A percentile compares a stretch with the other conserved stretches of the same genome.
These are phyloP conservation scores for Myotis lucifugus DNA, from an alignment of 2,113 vertebrate genomes.

Conservation along the genomic window DNA sequence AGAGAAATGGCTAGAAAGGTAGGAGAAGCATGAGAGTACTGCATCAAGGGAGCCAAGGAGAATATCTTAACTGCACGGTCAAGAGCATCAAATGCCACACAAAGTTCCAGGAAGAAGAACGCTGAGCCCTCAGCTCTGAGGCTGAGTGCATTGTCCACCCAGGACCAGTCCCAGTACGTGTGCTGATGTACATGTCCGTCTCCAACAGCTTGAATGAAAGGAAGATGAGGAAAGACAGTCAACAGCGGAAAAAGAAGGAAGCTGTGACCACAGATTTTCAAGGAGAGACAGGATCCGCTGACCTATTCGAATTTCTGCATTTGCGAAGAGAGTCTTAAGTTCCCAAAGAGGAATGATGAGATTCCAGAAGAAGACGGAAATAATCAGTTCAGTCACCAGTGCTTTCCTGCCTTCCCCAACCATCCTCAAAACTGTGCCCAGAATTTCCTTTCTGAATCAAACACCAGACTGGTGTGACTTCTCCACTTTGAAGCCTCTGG, in stretches of 20 bases:
- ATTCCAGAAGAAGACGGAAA: background rate
- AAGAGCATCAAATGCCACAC: background rate
- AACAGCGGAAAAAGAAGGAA: background rate
- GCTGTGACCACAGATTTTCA: background rate
- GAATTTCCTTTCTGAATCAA: constrained; percentile 24
- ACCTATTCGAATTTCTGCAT: too few relatives aligned
- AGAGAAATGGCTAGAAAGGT: background rate
- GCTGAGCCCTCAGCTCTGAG: background rate
- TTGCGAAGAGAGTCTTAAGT: background rate
- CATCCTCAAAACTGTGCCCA: background rate
- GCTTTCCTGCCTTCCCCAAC: background rate
- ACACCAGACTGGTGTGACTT: background rate
- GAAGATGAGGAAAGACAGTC: background rate
- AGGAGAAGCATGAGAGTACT: background rate
- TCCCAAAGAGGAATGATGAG: background rate
- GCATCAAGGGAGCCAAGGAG: background rate
- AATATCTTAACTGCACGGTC: background rate
- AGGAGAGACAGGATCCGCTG: background rate
- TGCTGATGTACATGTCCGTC: background rate
- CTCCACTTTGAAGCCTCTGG: background rate
- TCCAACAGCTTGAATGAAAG: background rate
- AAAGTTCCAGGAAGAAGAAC: background rate
- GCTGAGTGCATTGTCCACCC: background rate
- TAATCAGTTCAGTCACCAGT: background rate
- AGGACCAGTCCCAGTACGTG: background rate